phyloP scores from a whole-genome alignment of 2,888 invertebrate genomes.

The Sminthurides aquaticus region DNA sequence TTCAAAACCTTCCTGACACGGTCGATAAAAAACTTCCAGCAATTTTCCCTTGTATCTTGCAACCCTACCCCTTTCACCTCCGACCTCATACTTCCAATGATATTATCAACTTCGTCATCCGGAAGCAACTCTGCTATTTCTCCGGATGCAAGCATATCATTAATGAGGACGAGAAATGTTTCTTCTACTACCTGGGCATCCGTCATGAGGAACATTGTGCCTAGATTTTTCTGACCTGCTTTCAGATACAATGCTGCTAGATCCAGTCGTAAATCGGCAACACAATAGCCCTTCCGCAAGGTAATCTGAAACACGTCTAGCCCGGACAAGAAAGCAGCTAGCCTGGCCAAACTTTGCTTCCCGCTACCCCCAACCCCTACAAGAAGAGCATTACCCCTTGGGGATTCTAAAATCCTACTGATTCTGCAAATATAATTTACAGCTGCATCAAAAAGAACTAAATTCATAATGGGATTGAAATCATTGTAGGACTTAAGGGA shows the following conservation, averaged over 20 bases:
- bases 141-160: constrained; percentile 89
- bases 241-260: constrained; percentile 79
- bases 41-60: constrained; percentile 86
- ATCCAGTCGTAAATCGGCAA: constrained; percentile 72
- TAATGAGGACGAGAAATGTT: constrained; percentile 87
- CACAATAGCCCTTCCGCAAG: constrained; percentile 79
- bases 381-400: constrained; percentile 84
- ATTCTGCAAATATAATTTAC: constrained; percentile 96
- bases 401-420: constrained; percentile 87
- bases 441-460: constrained; percentile 93
- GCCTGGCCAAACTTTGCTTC: constrained; percentile 82
- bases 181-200: constrained; percentile 95
- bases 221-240: constrained; percentile 86
- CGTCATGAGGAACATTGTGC: constrained; percentile 79
- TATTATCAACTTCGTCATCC: constrained; percentile 89
- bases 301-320: constrained; percentile 91
- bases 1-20: constrained; percentile 68
- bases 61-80: constrained; percentile 72
- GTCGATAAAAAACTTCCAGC: constrained; percentile 97
- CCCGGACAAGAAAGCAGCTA: constrained; percentile 89
- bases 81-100: constrained; percentile 36
- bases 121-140: constrained; percentile 92
- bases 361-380: constrained; percentile 92
- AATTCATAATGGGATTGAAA: constrained; percentile 92
- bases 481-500: constrained; percentile 92